These are phyloP conservation scores for Aurelia coerulea DNA, from an alignment of 30 jellyfish, hydroid and myxozoan genomes.

Conservation along the genomic window DNA sequence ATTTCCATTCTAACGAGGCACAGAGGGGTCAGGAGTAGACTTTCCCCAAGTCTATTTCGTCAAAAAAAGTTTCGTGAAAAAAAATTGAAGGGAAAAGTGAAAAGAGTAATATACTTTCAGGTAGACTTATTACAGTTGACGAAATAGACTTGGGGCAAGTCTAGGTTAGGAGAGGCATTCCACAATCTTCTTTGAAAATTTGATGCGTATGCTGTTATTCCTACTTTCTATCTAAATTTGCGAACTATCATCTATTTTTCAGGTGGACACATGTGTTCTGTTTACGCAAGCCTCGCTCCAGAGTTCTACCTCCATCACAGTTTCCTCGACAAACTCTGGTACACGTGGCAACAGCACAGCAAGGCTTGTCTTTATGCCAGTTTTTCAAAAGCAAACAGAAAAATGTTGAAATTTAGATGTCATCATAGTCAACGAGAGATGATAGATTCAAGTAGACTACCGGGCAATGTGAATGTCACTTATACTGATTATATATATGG, in stretches of 20 bases:
- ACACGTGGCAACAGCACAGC: conserved; percentile 71
- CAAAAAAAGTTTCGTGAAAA: no score
- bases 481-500: conserved; percentile 52
- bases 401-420: conserved; percentile 47
- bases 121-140: no score
- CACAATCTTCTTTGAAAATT: no score
- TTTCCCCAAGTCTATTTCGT: no score
- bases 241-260: background rate
- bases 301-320: conserved; percentile 73
- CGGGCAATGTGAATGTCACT: conserved; percentile 46
- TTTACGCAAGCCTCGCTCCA: conserved; percentile 68
- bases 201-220: no score
- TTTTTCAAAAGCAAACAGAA: conserved; percentile 6
- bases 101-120: no score
- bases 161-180: no score
- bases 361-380: conserved; percentile 23
- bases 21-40: no score
- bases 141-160: no score
- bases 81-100: no score
- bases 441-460: conserved; percentile 27
- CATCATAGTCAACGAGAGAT: conserved; percentile 36
- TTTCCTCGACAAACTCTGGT: conserved; percentile 75
- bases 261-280: conserved; percentile 82
- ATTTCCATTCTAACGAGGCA: no score
- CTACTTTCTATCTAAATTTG: no score